Base-by-base conservation (phyloP, 1,140 invertebrate species). In the Tetranychus urticae region DNA sequence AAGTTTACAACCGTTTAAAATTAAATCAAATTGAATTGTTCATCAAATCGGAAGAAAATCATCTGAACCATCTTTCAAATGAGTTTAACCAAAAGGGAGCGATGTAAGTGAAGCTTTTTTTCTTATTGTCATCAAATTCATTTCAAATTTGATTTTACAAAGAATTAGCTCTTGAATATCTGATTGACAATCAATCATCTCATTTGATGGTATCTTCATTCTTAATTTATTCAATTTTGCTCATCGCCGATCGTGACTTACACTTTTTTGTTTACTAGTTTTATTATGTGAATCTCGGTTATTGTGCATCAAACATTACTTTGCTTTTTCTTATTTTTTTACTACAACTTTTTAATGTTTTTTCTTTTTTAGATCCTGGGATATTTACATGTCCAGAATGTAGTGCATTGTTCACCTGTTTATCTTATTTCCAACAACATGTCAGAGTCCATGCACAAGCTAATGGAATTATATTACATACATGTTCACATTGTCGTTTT, bases 341-440 rank as follows among this genome's bases (percentile, higher is more conserved):
- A 14, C 14, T 56, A 4, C 34, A 45, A 45, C 34, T 33, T 4
- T 33, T 35, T 56, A 23, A 23, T 23, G 23, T 14, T 34, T 34
- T 34, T 56, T 13, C 14, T 31, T 6, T 46, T 14, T 34, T 35
- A 64, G 62, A 54, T 23, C 47, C 62, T 14, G 62, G 63, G 47
- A 48, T 65, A n/a, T 63, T 56, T 50, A 63, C 61, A 37, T 65
- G 64, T 54, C 62, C 66, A 39, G 61, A 60, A 42, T 65, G 64
- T 46, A 61, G 56, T 34, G 62, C 62, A 13, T n/a, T 65, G 23
- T 65, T 64, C 56, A 61, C 60, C 13, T 65, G 64, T 61, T 46
- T 65, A 34, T 33, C 65, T 10, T 61, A 59, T 56, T 65, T 61
- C 45, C 64, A 65, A 58, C 54, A 65, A 57, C 64, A 65, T 50